Conservation (phyloP, 2,797 vertebrate species). For the Chiloscyllium punctatum region DNA sequence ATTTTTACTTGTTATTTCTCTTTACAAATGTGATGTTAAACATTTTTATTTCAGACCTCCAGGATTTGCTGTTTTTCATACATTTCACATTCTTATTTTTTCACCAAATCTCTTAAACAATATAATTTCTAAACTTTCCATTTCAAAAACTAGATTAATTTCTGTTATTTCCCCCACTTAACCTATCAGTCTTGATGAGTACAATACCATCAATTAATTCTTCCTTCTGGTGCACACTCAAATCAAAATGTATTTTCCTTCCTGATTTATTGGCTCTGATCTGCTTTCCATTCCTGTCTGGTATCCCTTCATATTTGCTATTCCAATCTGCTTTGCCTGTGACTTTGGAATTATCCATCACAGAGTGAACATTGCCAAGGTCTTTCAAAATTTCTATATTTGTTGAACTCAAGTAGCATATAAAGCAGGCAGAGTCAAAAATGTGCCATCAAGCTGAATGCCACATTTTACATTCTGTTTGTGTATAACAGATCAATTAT, state of each 20-base stretch:
- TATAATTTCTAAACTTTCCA: neutral
- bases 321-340: neutral
- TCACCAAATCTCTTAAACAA: neutral
- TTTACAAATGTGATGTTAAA: neutral
- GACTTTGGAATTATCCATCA: neutral
- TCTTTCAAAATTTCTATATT: neutral
- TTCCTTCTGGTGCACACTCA: neutral
- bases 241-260: neutral
- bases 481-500: no score
- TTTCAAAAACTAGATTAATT: neutral
- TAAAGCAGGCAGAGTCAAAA: no score
- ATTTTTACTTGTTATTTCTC: neutral
- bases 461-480: no score
- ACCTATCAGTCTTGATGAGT: neutral
- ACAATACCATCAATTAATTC: neutral
- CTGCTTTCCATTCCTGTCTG: neutral
- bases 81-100: neutral
- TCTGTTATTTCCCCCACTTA: neutral
- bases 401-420: no score
- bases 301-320: neutral
- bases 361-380: neutral
- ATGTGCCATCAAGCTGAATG: no score
- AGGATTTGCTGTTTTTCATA: neutral
- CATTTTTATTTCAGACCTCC: neutral
- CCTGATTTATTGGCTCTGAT: neutral